Evolutionary conservation across 2,113 vertebrate species (phyloP), one percentile per base, ranked within the genome.

Genomic region (Chascanopsetta lugubris): DNA sequence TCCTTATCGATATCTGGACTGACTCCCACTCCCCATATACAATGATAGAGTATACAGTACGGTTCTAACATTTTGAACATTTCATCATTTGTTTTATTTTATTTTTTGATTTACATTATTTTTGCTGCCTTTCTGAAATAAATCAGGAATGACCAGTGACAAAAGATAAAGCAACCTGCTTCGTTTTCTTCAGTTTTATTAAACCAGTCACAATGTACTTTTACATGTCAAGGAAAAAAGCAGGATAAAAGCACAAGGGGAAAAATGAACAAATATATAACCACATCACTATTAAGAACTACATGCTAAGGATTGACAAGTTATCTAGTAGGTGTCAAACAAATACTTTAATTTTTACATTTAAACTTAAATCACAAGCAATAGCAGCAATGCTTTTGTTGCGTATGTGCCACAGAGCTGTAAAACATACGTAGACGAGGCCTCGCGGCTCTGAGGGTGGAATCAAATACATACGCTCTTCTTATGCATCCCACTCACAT

Each of bases 151-250:
- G n/a, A n/a, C n/a, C n/a, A n/a, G n/a, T n/a, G 46, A 6, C 11
- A 48, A 17, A 8, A 49, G 4, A 51, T 13, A 26, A 20, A 8
- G 24, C 24, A 49, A 4, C 4, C 13, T 15, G 25, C 25, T n/a
- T n/a, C 13, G 48, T 57, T 38, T 48, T 3, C 6, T 2, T 76
- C 22, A 18, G 11, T 76, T 83, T 83, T 79, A 83, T 76, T 79
- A 65, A 79, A 79, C 5, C 15, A 61, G 17, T 76, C 69, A 69
- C 55, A 69, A 57, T 24, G 56, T 21, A 75, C 45, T 38, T 49
- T 46, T 22, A 48, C 38, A 46, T 38, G 24, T 42, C 20, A 56
- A 38, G 42, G 30, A 26, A 18, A 53, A 67, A 61, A 40, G n/a
- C 9, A 21, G 26, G 45, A 64, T 65, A 30, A 69, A 73, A 63